Base-by-base conservation (phyloP, 2,888 invertebrate genomes). In the Dasysyrphus albostriatus region DNA sequence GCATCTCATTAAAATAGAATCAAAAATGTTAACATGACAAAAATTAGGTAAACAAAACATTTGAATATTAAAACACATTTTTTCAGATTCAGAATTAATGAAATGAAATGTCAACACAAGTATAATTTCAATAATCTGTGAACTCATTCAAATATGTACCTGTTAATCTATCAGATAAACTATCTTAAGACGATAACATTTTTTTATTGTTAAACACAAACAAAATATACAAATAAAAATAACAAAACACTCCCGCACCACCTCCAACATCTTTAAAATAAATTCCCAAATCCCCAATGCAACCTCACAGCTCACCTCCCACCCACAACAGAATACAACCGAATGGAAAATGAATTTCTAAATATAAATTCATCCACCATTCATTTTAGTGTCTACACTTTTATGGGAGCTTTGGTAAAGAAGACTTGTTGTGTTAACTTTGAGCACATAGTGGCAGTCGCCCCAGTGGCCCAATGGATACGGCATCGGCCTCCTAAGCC, bases 401-500 rank as follows among this genome's bases (percentile, higher is more conserved):
- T 42, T 65, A 65, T 80, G 49, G 70, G 44, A 84, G 58, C 19
- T 14, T 63, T 75, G 12, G 12, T 9, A 14, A 29, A 5, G 16
- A 5, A 6, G 3, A 12, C 10, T 32, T 16, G 19, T 73, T 80
- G 37, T 80, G 42, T 19, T 54, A 12, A 58, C 51, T 76, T 42
- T 44, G 61, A 37, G 10, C 37, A 58, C 58, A 39, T 8, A 59
- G 70, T 74, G 72, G 37, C 76, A 83, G 69, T 74, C 37, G 88
- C 88, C 88, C 88, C 87, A 88, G 88, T 88, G 90, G 90, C 90
- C 90, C 90, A 90, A 90, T 90, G 90, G 90, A 90, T 90, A 90
- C 89, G 90, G 90, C 90, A 90, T 89, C 90, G 90, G 90, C 90
- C 90, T 90, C 90, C 90, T 90, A 90, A 90, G 90, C 90, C 90